Conservation (phyloP, 2,888 invertebrate genomes). For the Cosmopolites sordidus region DNA sequence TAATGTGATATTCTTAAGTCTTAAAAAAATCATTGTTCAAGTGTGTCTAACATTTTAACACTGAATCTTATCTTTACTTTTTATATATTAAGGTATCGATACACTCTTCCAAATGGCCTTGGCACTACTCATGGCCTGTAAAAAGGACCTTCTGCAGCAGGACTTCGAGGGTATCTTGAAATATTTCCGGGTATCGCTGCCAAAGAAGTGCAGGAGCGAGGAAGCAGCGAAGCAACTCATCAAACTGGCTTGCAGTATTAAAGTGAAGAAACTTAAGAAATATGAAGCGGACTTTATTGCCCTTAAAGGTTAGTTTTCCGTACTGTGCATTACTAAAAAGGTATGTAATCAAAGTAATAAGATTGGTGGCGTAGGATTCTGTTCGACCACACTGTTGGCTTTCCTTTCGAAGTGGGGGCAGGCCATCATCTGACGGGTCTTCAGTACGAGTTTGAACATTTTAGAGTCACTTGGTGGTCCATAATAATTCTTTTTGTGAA, state of each 20-base stretch:
- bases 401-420: too few species aligned
- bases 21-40: too few species aligned
- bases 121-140: constrained; percentile 81
- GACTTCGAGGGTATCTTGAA: constrained; percentile 98
- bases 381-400: too few species aligned
- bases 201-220: constrained; percentile 92
- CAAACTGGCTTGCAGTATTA: constrained; percentile 84
- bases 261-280: constrained; percentile 89
- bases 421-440: too few species aligned
- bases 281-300: constrained; percentile 88
- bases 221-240: constrained; percentile 85
- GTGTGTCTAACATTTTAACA: too few species aligned
- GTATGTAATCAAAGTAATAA: too few species aligned
- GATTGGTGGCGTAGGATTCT: too few species aligned
- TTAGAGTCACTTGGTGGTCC: too few species aligned
- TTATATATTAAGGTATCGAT: constrained; percentile 73
- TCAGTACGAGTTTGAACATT: too few species aligned
- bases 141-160: constrained; percentile 83
- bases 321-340: background rate
- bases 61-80: too few species aligned
- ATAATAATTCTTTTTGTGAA: too few species aligned
- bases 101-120: constrained; percentile 95
- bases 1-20: too few species aligned
- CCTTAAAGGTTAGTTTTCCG: constrained; percentile 60
- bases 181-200: constrained; percentile 95